phyloP scores from a whole-genome alignment of 2,113 vertebrate genomes.

The Nesoenas mayeri region DNA sequence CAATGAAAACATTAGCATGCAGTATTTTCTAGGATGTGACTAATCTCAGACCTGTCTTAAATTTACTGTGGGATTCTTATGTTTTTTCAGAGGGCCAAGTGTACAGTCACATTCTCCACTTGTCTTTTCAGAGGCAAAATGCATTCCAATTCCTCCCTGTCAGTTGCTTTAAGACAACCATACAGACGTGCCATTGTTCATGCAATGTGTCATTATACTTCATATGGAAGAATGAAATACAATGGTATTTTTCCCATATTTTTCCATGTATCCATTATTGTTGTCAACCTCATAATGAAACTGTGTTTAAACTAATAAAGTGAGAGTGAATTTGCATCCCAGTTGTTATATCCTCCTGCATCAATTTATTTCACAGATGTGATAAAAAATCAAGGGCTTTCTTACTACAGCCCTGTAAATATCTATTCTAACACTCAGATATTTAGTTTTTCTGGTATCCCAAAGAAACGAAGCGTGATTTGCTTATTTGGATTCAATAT shows the following conservation, averaged over 20 bases:
- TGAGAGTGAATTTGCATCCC: not conserved
- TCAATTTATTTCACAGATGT: not conserved
- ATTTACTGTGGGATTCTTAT: not conserved
- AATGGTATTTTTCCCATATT: not conserved
- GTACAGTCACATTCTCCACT: not conserved
- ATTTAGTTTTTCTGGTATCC: not conserved
- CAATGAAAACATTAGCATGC: constrained; percentile 10
- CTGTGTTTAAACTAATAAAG: not conserved
- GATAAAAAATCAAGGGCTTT: not conserved
- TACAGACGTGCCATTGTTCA: not conserved
- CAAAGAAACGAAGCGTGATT: not conserved
- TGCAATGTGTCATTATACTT: not conserved
- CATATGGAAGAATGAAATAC: not conserved
- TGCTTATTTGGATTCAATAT: not conserved
- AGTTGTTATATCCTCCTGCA: not conserved
- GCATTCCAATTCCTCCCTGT: not conserved
- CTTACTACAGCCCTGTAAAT: not conserved
- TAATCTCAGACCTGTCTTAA: constrained; percentile 53
- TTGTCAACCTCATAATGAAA: not conserved
- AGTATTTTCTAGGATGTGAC: constrained; percentile 37
- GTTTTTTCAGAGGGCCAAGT: not conserved
- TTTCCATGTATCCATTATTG: not conserved
- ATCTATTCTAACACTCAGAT: not conserved
- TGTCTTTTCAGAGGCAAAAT: not conserved
- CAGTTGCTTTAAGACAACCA: not conserved